Evolutionary conservation across 2,888 invertebrate genomes (phyloP).

Genomic region (Phlogophora meticulosa): DNA sequence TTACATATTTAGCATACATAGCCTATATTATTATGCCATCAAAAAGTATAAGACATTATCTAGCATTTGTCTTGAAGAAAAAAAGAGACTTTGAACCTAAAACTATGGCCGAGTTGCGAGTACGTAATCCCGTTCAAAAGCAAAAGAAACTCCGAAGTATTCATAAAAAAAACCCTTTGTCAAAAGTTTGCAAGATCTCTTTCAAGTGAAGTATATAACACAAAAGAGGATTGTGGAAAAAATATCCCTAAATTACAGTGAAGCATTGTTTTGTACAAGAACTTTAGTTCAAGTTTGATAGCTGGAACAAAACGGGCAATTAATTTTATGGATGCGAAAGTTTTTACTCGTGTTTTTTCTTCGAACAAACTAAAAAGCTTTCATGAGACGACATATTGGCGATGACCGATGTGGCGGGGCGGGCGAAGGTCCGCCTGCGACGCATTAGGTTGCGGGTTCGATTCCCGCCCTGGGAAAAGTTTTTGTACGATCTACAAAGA

Average conservation of each 20-base stretch:
- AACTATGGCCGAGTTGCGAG: constrained; percentile 13
- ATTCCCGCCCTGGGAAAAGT: no score
- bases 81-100: neutral
- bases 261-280: constrained; percentile 27
- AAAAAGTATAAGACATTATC: neutral
- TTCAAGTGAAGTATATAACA: constrained; percentile 16
- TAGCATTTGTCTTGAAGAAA: neutral
- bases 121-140: constrained; percentile 19
- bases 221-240: constrained; percentile 16
- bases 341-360: neutral
- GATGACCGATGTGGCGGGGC: no score
- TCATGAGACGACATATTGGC: neutral
- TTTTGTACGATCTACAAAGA: no score
- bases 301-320: constrained; percentile 6
- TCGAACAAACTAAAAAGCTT: neutral
- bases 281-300: constrained; percentile 9
- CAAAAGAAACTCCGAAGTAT: constrained; percentile 16
- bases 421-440: no score
- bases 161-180: constrained; percentile 46
- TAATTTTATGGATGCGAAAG: neutral
- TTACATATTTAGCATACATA: no score
- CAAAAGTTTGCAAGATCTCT: constrained; percentile 39
- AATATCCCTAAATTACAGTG: constrained; percentile 12
- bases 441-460: no score
- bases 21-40: no score